Evolutionary conservation across 2,888 invertebrate genomes (phyloP), one percentile per base, ranked within the genome.

Genomic region (Drosophila parthenogenetica): DNA sequence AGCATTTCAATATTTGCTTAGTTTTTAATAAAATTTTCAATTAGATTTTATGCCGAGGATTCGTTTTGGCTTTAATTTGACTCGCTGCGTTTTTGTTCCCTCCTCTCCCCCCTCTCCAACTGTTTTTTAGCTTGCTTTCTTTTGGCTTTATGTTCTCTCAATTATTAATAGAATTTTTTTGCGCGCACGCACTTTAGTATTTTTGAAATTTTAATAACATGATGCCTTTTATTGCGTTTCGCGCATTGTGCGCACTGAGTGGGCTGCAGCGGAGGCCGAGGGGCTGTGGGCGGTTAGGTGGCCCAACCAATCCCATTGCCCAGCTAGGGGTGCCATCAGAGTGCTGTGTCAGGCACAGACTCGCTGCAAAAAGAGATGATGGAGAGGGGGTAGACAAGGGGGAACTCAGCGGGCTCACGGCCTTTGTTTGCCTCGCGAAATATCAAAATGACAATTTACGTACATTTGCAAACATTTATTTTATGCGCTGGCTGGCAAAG

Each of bases 401-500:
- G 22, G 5, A 46, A 45, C 74, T 61, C 86, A 82, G 82, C 81
- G 58, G 82, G 81, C 71, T 63, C 55, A 45, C 11, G 59, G 58
- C 60, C 67, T 84, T 81, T 84, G 80, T 84, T 72, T 65, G 81
- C 65, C 63, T 62, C 55, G 78, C 72, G 62, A 79, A 80, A 85
- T 77, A 84, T 84, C 86, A 85, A 77, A 82, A 86, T 87, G 85
- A 87, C 85, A 86, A 77, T 86, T 84, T 84, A 77, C 77, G 79
- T 84, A 82, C 75, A 82, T 84, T 84, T 81, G 76, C 81, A 54
- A 77, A 73, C 80, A 81, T 81, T 82, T 81, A 70, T 77, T 79
- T 69, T 67, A 78, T 79, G 73, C 59, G 63, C 73, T 65, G 49
- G 79, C 69, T 63, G 40, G 58, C 58, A 68, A 43, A 62, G 53